A percentile compares a stretch with the other conserved stretches of the same genome.
Evolutionary conservation across 1,140 invertebrate genomes (phyloP).

Genomic region (Fopius arisanus): DNA sequence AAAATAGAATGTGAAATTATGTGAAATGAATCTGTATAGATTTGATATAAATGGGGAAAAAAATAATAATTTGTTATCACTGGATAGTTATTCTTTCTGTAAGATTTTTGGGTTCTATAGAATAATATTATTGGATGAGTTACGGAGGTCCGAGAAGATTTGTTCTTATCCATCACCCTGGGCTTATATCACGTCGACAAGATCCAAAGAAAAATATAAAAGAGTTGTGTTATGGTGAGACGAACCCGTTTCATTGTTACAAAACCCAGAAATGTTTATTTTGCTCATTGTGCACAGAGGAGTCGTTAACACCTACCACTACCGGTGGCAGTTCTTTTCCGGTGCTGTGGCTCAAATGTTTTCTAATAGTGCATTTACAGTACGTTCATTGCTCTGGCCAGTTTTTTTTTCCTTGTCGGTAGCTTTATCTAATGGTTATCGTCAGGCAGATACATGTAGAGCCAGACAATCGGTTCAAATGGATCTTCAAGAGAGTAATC

Average conservation of each 20-base stretch:
- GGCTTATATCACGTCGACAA: no score
- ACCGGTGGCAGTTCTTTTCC: neutral
- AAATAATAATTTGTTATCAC: no score
- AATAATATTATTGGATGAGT: no score
- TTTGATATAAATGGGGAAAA: no score
- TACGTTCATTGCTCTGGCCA: neutral
- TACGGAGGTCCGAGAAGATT: no score
- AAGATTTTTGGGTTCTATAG: no score
- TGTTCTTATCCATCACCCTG: no score
- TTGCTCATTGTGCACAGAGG: neutral
- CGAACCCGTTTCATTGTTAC: neutral
- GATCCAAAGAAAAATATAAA: neutral
- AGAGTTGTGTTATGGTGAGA: neutral
- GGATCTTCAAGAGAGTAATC: neutral
- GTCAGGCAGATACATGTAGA: neutral
- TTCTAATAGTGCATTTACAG: neutral
- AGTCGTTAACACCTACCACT: constrained; percentile 1
- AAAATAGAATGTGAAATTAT: no score
- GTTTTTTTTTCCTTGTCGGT: neutral
- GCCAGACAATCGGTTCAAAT: neutral
- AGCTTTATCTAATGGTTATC: neutral
- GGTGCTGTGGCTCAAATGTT: neutral
- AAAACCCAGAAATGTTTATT: neutral
- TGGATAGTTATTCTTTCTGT: no score
- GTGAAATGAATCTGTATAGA: no score